A percentile compares a stretch with the other conserved stretches of the same genome.
These are phyloP conservation scores for Stenoptilia bipunctidactyla DNA, from an alignment of 2,888 invertebrate genomes.

Conservation along the genomic window DNA sequence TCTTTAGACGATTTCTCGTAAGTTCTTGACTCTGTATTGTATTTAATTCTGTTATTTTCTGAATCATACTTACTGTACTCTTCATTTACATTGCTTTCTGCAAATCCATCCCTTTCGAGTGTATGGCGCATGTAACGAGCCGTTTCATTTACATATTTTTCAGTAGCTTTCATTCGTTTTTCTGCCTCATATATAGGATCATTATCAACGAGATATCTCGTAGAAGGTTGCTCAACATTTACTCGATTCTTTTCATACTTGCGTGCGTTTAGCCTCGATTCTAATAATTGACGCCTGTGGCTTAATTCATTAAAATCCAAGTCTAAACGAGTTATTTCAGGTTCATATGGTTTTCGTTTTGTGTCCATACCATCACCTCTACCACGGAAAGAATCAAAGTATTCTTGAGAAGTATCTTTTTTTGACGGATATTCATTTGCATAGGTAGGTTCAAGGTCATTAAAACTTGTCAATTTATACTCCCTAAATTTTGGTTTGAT, in stretches of 20 bases:
- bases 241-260: conserved; percentile 47
- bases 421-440: conserved; percentile 46
- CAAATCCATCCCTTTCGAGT: conserved; percentile 66
- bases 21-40: conserved; percentile 49
- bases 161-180: conserved; percentile 61
- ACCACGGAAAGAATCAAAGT: conserved; percentile 65
- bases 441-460: conserved; percentile 63
- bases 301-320: conserved; percentile 74
- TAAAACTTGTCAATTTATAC: conserved; percentile 65
- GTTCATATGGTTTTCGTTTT: conserved; percentile 61
- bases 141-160: conserved; percentile 69
- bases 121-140: conserved; percentile 70
- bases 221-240: conserved; percentile 44
- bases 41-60: conserved; percentile 53
- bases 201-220: conserved; percentile 56
- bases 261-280: conserved; percentile 80
- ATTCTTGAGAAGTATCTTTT: conserved; percentile 34
- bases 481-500: conserved; percentile 75
- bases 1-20: conserved; percentile 43
- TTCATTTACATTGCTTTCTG: conserved; percentile 65
- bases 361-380: conserved; percentile 78
- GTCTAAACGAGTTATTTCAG: conserved; percentile 41
- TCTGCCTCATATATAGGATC: conserved; percentile 59
- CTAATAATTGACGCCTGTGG: conserved; percentile 79
- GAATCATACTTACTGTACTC: conserved; percentile 61